Percentiles rank a stretch among this genome's conserved stretches.
Evolutionary conservation across 1,140 invertebrate genomes (phyloP).

Genomic region (Pinna nobilis): DNA sequence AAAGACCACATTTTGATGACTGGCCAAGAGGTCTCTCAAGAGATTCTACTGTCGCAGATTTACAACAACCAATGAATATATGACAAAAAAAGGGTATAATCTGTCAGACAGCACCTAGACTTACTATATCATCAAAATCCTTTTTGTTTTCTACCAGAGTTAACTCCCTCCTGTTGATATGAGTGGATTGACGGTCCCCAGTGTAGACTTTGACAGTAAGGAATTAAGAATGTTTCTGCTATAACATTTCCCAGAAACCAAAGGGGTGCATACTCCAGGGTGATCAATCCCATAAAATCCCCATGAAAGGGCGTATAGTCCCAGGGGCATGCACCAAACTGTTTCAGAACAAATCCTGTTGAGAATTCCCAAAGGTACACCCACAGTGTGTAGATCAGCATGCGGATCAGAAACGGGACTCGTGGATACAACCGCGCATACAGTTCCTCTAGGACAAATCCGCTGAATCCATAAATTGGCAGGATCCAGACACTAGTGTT

Average conservation of each 20-base stretch:
- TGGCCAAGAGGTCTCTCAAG: too few species aligned
- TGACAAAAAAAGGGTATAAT: too few species aligned
- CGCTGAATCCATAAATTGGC: conserved; percentile 75
- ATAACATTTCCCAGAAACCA: conserved; percentile 75
- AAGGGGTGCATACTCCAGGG: conserved; percentile 77
- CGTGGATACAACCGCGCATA: conserved; percentile 64
- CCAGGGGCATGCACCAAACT: conserved; percentile 78
- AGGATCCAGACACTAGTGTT: conserved; percentile 77
- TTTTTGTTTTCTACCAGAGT: too few species aligned
- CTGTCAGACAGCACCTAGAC: too few species aligned
- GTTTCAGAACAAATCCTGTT: conserved; percentile 75
- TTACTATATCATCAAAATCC: too few species aligned
- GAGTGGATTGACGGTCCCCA: too few species aligned
- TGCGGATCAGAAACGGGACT: conserved; percentile 72
- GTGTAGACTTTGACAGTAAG: conserved; percentile 68
- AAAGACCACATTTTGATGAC: too few species aligned
- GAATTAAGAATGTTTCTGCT: conserved; percentile 72
- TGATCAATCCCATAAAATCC: conserved; percentile 77
- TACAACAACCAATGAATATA: too few species aligned
- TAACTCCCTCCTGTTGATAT: too few species aligned
- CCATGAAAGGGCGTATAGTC: conserved; percentile 76
- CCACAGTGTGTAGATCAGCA: conserved; percentile 75
- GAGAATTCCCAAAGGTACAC: conserved; percentile 78
- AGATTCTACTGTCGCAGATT: too few species aligned
- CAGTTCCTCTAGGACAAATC: conserved; percentile 74